phyloP scores from a whole-genome alignment of 2,113 vertebrate genomes.

The Spea multiplicata region DNA sequence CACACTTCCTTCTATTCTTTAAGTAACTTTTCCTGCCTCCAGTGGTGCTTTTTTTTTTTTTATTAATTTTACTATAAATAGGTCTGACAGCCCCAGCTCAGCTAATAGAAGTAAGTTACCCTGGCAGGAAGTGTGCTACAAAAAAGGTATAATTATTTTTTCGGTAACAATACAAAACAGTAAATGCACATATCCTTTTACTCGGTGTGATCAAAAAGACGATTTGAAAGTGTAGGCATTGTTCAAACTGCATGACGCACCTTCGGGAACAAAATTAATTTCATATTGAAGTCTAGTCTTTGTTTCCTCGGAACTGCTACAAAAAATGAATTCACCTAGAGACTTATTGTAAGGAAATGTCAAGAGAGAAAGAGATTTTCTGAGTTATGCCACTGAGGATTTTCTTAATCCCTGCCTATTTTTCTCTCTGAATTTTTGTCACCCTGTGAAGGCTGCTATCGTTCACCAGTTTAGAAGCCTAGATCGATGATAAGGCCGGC shows the following conservation, averaged over 20 bases:
- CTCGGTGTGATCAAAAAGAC: slow-evolving; percentile 4
- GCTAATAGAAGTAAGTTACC: slow-evolving; percentile 72
- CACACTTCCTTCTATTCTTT: slow-evolving; percentile 97
- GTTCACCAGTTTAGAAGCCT: no score
- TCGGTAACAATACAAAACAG: slow-evolving; percentile 17
- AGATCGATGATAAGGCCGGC: no score
- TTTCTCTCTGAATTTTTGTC: no score
- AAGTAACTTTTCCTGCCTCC: slow-evolving; percentile 92
- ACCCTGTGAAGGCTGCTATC: no score
- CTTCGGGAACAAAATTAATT: neutral
- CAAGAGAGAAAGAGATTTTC: neutral
- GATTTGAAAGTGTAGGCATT: neutral
- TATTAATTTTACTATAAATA: slow-evolving; percentile 83
- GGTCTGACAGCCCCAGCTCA: slow-evolving; percentile 62
- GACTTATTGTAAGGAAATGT: neutral
- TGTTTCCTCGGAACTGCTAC: neutral
- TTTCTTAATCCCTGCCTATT: no score
- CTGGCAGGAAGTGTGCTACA: slow-evolving; percentile 84
- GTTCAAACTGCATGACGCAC: neutral
- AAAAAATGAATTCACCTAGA: neutral
- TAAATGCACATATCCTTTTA: slow-evolving; percentile 4
- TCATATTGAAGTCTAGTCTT: neutral
- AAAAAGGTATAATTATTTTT: slow-evolving; percentile 45
- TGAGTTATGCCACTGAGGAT: neutral
- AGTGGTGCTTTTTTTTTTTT: slow-evolving; percentile 77